Evolutionary conservation across 2,888 invertebrate species (phyloP).

Genomic region (Pyrochroa serraticornis): DNA sequence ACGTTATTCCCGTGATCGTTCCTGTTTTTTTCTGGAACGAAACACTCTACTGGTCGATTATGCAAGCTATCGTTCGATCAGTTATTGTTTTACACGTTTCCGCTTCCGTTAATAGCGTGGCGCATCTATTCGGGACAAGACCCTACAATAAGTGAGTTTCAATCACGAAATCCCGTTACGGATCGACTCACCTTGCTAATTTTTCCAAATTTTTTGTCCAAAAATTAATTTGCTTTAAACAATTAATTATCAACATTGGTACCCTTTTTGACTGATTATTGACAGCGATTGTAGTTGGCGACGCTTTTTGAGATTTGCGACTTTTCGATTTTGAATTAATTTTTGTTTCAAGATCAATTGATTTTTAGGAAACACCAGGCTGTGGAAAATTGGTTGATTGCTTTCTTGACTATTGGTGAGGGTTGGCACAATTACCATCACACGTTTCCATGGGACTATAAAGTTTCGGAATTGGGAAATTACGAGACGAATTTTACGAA

Average conservation of each 20-base stretch:
- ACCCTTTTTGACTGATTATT: too few species aligned
- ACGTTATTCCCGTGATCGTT: constrained; percentile 69
- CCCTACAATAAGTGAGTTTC: constrained; percentile 71
- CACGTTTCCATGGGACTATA: not conserved
- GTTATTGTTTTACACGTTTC: constrained; percentile 85
- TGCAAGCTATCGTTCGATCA: constrained; percentile 81
- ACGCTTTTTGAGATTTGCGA: too few species aligned
- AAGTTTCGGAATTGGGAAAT: too few species aligned
- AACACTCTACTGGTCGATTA: constrained; percentile 74
- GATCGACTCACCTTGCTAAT: too few species aligned
- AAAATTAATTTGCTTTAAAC: too few species aligned
- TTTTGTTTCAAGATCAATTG: too few species aligned
- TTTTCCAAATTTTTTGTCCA: too few species aligned
- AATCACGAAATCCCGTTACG: too few species aligned
- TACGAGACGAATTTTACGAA: too few species aligned
- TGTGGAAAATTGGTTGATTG: constrained; percentile 71
- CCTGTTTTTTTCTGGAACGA: constrained; percentile 86
- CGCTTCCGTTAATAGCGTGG: constrained; percentile 91
- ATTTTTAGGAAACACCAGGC: constrained; percentile 70
- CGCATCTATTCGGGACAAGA: constrained; percentile 86
- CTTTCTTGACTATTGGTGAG: constrained; percentile 64
- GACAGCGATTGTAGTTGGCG: too few species aligned
- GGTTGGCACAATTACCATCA: constrained; percentile 38
- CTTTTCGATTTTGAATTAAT: too few species aligned
- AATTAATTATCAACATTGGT: too few species aligned